Evolutionary conservation across 1,140 invertebrate genomes (phyloP).

Genomic region (Alviniconcha marisindica): DNA sequence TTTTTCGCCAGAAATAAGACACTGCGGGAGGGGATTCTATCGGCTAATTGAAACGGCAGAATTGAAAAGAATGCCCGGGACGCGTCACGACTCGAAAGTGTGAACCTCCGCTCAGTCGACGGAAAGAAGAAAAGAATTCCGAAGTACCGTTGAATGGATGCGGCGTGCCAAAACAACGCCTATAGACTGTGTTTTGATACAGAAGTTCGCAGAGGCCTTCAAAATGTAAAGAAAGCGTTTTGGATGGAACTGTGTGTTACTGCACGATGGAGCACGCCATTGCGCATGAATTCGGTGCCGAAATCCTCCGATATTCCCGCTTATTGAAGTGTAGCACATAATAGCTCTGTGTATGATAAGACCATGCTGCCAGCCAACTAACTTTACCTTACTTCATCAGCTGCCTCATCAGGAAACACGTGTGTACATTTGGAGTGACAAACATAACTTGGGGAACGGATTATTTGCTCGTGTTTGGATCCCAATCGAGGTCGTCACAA

Average conservation of each 20-base stretch:
- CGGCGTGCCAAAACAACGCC: conserved; percentile 47
- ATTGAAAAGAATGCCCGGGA: conserved; percentile 74
- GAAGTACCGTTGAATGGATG: conserved; percentile 49
- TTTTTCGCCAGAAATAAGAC: not conserved
- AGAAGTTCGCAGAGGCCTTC: conserved; percentile 35
- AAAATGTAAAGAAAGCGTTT: conserved; percentile 33
- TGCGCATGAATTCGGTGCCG: conserved; percentile 65
- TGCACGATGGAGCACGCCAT: conserved; percentile 44
- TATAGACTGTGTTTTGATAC: conserved; percentile 43
- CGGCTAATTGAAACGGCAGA: conserved; percentile 72
- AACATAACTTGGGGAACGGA: conserved; percentile 17
- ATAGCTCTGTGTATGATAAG: conserved; percentile 72
- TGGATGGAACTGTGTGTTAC: conserved; percentile 36
- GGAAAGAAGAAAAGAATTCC: conserved; percentile 70
- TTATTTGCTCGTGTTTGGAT: conserved; percentile 34
- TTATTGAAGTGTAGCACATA: conserved; percentile 74
- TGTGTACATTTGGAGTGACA: conserved; percentile 53
- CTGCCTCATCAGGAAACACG: conserved; percentile 61
- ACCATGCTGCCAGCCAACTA: conserved; percentile 72
- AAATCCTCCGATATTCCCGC: conserved; percentile 72
- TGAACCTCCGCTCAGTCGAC: conserved; percentile 68
- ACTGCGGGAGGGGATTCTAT: conserved; percentile 52
- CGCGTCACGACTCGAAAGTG: conserved; percentile 66
- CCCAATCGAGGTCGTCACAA: conserved; percentile 37
- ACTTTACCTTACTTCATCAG: conserved; percentile 59